Conservation (phyloP, 2,797 vertebrate genomes). For the Molossus molossus region DNA sequence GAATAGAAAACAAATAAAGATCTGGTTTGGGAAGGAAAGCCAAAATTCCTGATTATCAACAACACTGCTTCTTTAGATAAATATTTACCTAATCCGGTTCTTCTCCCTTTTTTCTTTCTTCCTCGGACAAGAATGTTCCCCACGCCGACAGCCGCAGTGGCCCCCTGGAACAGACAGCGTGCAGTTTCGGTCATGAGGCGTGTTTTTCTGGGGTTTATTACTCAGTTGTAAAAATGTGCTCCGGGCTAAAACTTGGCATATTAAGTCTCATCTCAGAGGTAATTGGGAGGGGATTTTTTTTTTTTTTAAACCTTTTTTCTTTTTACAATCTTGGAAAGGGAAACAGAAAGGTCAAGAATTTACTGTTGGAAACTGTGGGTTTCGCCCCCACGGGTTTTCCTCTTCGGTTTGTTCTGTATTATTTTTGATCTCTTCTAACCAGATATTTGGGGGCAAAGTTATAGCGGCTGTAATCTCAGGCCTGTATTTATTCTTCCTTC, state of each 20-base stretch:
- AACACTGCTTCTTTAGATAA: constrained; percentile 74
- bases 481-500: constrained; percentile 23
- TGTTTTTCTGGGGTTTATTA: constrained; percentile 87
- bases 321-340: constrained; percentile 68
- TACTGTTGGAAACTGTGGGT: constrained; percentile 86
- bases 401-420: constrained; percentile 37
- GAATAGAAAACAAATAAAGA: constrained; percentile 71
- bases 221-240: constrained; percentile 90
- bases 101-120: constrained; percentile 77
- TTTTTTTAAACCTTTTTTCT: not conserved
- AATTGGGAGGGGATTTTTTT: constrained; percentile 87
- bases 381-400: constrained; percentile 84
- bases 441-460: constrained; percentile 14
- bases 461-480: not conserved
- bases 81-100: constrained; percentile 34
- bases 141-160: constrained; percentile 27
- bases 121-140: constrained; percentile 66
- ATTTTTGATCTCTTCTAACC: constrained; percentile 78
- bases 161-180: constrained; percentile 81
- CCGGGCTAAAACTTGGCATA: constrained; percentile 88
- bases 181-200: constrained; percentile 80
- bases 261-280: constrained; percentile 90
- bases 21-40: constrained; percentile 79
- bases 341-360: constrained; percentile 76
- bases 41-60: constrained; percentile 62